These are phyloP conservation scores for Morinoia aosen DNA, from an alignment of 2,888 invertebrate species.

Conservation along the genomic window DNA sequence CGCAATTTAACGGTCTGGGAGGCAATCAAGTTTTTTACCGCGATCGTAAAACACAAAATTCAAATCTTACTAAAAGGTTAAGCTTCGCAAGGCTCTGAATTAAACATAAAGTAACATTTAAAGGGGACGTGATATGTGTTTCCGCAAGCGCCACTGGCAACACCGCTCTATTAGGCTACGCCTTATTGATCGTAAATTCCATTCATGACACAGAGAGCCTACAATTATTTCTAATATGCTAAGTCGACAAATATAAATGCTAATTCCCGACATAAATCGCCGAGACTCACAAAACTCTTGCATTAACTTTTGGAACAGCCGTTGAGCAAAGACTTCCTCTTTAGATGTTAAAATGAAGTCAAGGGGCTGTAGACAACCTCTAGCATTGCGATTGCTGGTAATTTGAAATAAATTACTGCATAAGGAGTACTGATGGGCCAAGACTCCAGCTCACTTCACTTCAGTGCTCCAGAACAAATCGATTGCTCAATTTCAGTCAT, in stretches of 20 bases:
- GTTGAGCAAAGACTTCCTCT: constrained; percentile 37
- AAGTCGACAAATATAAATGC: constrained; percentile 53
- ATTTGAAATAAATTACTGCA: constrained; percentile 46
- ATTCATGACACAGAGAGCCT: constrained; percentile 44
- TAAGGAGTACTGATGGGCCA: constrained; percentile 34
- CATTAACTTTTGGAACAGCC: constrained; percentile 27
- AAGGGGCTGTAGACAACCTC: constrained; percentile 43
- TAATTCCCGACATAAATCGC: constrained; percentile 40
- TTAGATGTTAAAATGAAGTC: constrained; percentile 33
- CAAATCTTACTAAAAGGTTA: constrained; percentile 50
- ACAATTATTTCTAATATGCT: constrained; percentile 53
- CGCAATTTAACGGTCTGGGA: constrained; percentile 50
- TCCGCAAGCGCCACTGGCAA: constrained; percentile 47
- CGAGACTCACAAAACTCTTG: not conserved
- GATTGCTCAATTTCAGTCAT: constrained; percentile 37
- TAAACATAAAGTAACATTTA: constrained; percentile 52
- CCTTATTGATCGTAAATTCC: constrained; percentile 50
- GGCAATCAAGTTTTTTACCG: constrained; percentile 42
- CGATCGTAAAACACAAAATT: constrained; percentile 51
- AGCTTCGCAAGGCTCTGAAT: constrained; percentile 43
- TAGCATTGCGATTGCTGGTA: constrained; percentile 34
- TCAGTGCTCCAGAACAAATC: constrained; percentile 44
- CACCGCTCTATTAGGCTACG: constrained; percentile 46
- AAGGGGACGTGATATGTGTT: constrained; percentile 37
- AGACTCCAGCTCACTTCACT: constrained; percentile 15